Percentiles rank a stretch among this genome's conserved stretches.
These are phyloP conservation scores for Catostomus latipinnis DNA, from an alignment of 2,797 vertebrate species.

Conservation along the genomic window DNA sequence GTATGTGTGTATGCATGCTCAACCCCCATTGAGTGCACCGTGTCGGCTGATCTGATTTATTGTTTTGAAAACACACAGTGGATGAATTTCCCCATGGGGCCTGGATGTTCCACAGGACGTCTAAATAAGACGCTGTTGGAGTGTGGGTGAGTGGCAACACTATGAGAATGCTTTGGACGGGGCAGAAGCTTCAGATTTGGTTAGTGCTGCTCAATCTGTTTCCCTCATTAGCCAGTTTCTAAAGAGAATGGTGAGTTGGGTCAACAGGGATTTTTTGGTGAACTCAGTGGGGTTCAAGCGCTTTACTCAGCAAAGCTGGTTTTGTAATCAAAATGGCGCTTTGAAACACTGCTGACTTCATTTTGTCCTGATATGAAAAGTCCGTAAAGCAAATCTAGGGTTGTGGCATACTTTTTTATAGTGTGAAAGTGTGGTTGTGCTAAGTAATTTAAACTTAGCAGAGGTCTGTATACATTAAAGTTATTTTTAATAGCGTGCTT, in stretches of 20 bases:
- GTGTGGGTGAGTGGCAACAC: slow-evolving; percentile 73
- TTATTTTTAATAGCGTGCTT: slow-evolving; percentile 25
- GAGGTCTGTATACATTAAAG: neutral
- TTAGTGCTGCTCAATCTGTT: slow-evolving; percentile 49
- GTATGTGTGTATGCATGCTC: neutral
- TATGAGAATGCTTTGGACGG: slow-evolving; percentile 69
- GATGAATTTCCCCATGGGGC: slow-evolving; percentile 14
- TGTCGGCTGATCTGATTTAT: slow-evolving; percentile 24
- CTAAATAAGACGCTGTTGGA: slow-evolving; percentile 8
- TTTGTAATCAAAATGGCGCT: slow-evolving; percentile 27
- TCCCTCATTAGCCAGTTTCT: slow-evolving; percentile 43
- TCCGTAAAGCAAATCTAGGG: slow-evolving; percentile 2
- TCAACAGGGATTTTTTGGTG: slow-evolving; percentile 45
- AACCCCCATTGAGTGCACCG: neutral
- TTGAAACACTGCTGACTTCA: slow-evolving; percentile 21
- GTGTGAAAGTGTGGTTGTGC: neutral
- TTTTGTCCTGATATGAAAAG: slow-evolving; percentile 10
- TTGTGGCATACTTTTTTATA: neutral
- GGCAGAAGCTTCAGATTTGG: slow-evolving; percentile 60
- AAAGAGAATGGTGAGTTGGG: slow-evolving; percentile 37
- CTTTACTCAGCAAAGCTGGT: slow-evolving; percentile 33
- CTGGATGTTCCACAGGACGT: slow-evolving; percentile 4
- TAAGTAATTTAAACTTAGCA: neutral
- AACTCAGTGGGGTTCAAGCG: slow-evolving; percentile 25
- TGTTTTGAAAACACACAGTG: slow-evolving; percentile 41